phyloP scores from a whole-genome alignment of 2,113 vertebrate species.

The Cygnus atratus region DNA sequence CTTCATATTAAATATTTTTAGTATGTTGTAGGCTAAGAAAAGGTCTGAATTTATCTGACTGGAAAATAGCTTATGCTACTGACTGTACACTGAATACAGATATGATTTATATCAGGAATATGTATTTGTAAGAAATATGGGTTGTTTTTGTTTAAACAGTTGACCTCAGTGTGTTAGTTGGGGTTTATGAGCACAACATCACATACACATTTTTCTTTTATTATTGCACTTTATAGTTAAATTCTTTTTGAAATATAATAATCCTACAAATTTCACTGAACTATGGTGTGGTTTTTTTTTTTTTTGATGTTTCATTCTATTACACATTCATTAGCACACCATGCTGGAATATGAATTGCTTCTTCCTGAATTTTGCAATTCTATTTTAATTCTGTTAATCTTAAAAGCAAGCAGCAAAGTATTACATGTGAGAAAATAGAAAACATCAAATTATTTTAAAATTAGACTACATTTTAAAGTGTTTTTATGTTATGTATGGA shows the following conservation, averaged over 20 bases:
- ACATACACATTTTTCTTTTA: neutral
- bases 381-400: neutral
- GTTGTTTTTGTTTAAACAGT: neutral
- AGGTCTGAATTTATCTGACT: constrained; percentile 29
- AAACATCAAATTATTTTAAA: neutral
- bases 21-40: constrained; percentile 13
- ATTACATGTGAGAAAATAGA: neutral
- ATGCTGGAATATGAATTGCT: neutral
- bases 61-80: constrained; percentile 58
- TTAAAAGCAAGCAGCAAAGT: neutral
- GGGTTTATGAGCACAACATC: neutral
- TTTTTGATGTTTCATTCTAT: neutral
- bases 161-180: neutral
- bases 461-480: neutral
- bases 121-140: neutral
- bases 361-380: neutral
- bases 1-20: constrained; percentile 41
- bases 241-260: neutral
- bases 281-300: neutral
- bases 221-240: neutral
- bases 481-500: neutral
- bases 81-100: neutral
- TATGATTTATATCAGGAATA: neutral
- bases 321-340: neutral
- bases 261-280: neutral